These are phyloP conservation scores for Uria aalge DNA, from an alignment of 2,113 vertebrate genomes.

Conservation along the genomic window DNA sequence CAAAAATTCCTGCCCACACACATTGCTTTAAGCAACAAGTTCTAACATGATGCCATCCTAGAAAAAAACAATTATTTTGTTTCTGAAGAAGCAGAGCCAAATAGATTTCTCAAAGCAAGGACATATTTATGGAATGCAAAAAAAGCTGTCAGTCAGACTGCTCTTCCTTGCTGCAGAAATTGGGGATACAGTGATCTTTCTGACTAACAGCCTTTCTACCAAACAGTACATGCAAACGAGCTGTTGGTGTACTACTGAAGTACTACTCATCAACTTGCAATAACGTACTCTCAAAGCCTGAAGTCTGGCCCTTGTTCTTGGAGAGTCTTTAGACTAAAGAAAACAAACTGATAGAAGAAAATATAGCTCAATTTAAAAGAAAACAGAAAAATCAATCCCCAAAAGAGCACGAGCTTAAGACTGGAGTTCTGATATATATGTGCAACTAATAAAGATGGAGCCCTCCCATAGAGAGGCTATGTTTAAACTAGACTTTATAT, in stretches of 20 bases:
- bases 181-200: background rate
- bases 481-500: background rate
- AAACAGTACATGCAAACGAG: rapidly evolving
- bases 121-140: rapidly evolving
- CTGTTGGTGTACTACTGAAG: too few species aligned
- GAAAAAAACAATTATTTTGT: background rate
- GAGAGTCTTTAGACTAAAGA: background rate
- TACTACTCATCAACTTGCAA: background rate
- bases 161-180: background rate
- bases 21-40: background rate
- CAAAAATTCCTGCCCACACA: background rate
- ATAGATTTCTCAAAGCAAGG: background rate
- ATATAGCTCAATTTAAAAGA: background rate
- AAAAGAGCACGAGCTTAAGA: background rate
- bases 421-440: rapidly evolving
- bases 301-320: background rate
- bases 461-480: background rate
- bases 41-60: background rate
- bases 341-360: background rate
- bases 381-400: background rate
- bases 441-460: background rate
- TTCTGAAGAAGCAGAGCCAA: background rate
- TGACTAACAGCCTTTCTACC: background rate
- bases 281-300: background rate
- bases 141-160: background rate